Conservation (phyloP, 2,888 invertebrate species). For the Drosophila infuscata region DNA sequence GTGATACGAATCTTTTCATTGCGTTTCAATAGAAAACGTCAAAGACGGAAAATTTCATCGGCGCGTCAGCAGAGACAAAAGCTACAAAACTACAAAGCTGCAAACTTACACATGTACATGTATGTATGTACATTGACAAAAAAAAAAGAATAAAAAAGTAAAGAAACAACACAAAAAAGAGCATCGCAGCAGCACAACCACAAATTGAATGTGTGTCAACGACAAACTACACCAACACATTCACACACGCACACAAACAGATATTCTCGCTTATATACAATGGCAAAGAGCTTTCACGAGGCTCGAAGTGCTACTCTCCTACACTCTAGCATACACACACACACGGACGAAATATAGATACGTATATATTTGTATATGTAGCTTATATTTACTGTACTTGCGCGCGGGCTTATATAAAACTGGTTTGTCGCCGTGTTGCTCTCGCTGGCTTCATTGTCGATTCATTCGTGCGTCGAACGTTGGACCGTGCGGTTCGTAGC, state of each 20-base stretch:
- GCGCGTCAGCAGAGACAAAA: slow-evolving; percentile 33
- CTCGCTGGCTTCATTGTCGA: slow-evolving; percentile 63
- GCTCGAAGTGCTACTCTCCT: slow-evolving; percentile 40
- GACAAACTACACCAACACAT: slow-evolving; percentile 67
- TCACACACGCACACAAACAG: slow-evolving; percentile 8
- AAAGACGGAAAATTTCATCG: slow-evolving; percentile 62
- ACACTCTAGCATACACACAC: slow-evolving; percentile 31
- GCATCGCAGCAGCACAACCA: slow-evolving; percentile 44
- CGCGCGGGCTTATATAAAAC: slow-evolving; percentile 70
- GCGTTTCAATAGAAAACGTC: slow-evolving; percentile 65
- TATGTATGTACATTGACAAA: slow-evolving; percentile 29
- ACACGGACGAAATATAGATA: slow-evolving; percentile 17
- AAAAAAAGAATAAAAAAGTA: slow-evolving; percentile 20
- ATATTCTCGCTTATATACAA: slow-evolving; percentile 51
- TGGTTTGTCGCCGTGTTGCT: slow-evolving; percentile 71
- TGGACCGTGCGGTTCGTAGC: slow-evolving; percentile 80
- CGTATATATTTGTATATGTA: slow-evolving; percentile 28
- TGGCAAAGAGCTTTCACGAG: slow-evolving; percentile 64
- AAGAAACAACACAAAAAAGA: slow-evolving; percentile 33
- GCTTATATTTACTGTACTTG: slow-evolving; percentile 73
- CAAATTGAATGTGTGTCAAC: slow-evolving; percentile 80
- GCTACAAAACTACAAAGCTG: slow-evolving; percentile 59
- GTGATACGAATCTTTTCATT: slow-evolving; percentile 61
- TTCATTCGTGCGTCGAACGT: slow-evolving; percentile 84
- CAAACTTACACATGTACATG: slow-evolving; percentile 29